Conservation (phyloP, 2,888 invertebrate species). For the Sarcophaga caerulescens region DNA sequence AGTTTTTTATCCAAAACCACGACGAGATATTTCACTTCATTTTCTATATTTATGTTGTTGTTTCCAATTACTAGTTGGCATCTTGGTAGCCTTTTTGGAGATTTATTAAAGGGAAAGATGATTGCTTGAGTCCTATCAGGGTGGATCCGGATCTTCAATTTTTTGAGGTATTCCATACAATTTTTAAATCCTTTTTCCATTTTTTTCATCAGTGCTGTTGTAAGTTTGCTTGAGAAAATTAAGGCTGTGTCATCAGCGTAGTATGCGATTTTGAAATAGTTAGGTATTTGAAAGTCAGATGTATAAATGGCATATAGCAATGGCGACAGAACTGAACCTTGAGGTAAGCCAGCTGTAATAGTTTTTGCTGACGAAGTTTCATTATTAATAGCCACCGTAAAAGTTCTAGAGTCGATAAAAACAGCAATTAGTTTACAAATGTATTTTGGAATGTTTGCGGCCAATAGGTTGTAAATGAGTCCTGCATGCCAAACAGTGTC, state of each 20-base stretch:
- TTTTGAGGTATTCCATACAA: conserved; percentile 22
- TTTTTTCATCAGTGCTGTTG: not conserved
- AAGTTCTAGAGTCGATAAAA: not conserved
- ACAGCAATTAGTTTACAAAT: not conserved
- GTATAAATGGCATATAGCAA: conserved; percentile 14
- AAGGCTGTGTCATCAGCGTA: conserved; percentile 23
- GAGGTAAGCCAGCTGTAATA: conserved; percentile 9
- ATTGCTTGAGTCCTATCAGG: conserved; percentile 29
- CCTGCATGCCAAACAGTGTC: no score
- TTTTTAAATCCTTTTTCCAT: conserved; percentile 22
- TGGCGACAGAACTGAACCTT: conserved; percentile 32
- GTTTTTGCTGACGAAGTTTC: no score
- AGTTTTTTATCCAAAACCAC: conserved; percentile 33
- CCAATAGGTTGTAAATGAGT: no score
- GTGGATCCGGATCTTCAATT: conserved; percentile 42
- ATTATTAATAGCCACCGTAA: conserved; percentile 19
- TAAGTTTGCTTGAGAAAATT: conserved; percentile 23
- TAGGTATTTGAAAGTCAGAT: conserved; percentile 1
- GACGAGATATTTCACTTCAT: conserved; percentile 26
- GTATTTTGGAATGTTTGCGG: not conserved
- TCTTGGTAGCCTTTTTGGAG: conserved; percentile 37
- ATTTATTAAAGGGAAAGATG: conserved; percentile 40
- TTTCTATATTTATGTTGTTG: conserved; percentile 7
- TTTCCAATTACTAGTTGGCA: conserved; percentile 13
- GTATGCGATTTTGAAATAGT: not conserved